Evolutionary conservation across 2,888 invertebrate genomes (phyloP).

Genomic region (Latrodectus hesperus): DNA sequence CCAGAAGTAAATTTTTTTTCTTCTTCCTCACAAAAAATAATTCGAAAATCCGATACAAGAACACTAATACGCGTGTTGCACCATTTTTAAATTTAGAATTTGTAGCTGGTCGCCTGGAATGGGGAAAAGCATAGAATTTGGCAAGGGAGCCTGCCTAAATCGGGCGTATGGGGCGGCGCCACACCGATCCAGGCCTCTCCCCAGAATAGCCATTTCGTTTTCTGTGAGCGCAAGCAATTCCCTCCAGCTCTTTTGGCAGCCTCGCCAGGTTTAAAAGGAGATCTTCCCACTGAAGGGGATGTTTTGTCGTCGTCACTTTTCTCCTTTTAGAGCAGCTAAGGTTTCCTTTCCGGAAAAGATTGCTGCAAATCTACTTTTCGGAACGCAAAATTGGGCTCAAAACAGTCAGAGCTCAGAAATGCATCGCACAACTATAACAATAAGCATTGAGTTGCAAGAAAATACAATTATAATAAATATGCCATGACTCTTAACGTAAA

Average conservation of each 20-base stretch:
- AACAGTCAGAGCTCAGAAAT: no score
- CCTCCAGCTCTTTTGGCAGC: slow-evolving; percentile 55
- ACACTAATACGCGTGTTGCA: no score
- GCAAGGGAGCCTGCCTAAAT: slow-evolving; percentile 59
- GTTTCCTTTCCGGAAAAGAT: slow-evolving; percentile 27
- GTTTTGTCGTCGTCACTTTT: slow-evolving; percentile 42
- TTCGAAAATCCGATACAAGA: no score
- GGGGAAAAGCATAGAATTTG: slow-evolving; percentile 40
- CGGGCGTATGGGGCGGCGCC: slow-evolving; percentile 40
- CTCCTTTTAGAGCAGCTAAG: slow-evolving; percentile 56
- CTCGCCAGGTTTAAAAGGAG: slow-evolving; percentile 36
- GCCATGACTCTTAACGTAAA: no score
- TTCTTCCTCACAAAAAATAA: no score
- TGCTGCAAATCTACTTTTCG: slow-evolving; percentile 1
- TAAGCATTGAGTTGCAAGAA: no score
- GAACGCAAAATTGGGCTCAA: no score
- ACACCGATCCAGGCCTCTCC: slow-evolving; percentile 30
- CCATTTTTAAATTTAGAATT: no score
- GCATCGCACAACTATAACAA: no score
- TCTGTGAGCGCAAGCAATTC: slow-evolving; percentile 51
- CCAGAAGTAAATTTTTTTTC: no score
- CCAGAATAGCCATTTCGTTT: slow-evolving; percentile 57
- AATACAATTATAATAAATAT: no score
- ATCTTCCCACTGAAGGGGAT: slow-evolving; percentile 2
- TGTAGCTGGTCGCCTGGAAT: background rate